Conservation (phyloP, 53 echinoderm and acorn worm species). For the Pentamera pediparva region DNA sequence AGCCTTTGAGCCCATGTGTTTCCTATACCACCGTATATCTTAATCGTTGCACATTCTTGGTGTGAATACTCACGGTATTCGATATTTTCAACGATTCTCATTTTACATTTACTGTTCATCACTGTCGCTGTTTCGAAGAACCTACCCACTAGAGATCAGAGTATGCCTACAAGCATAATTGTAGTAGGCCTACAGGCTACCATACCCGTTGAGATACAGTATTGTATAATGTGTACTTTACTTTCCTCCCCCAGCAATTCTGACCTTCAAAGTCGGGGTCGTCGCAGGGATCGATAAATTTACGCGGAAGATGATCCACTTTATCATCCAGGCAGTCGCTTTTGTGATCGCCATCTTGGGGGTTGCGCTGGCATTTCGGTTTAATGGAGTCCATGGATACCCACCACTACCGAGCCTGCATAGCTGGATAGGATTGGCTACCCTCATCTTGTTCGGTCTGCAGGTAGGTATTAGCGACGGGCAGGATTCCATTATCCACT, state of each 20-base stretch:
- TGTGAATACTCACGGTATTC: too few relatives aligned
- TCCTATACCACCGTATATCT: too few relatives aligned
- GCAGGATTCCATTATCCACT: not conserved
- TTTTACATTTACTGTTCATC: too few relatives aligned
- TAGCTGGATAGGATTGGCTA: slow-evolving; percentile 43
- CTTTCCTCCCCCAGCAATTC: slow-evolving; percentile 2
- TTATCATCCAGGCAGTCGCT: slow-evolving; percentile 15
- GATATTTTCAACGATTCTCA: too few relatives aligned
- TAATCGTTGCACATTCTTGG: too few relatives aligned
- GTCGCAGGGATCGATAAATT: not conserved
- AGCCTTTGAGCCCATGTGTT: too few relatives aligned
- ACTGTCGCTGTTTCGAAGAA: too few relatives aligned
- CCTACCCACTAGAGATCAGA: too few relatives aligned
- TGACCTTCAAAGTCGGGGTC: slow-evolving; percentile 17
- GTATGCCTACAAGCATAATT: too few relatives aligned
- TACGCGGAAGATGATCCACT: slow-evolving; percentile 30
- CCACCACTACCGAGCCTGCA: slow-evolving; percentile 34
- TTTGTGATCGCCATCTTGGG: slow-evolving; percentile 28
- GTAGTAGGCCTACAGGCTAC: too few relatives aligned
- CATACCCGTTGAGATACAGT: too few relatives aligned
- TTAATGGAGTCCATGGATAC: slow-evolving; percentile 20
- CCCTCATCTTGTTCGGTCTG: slow-evolving; percentile 31
- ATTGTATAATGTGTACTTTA: too few relatives aligned
- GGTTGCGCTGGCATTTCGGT: slow-evolving; percentile 31
- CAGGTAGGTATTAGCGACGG: slow-evolving; percentile 25